phyloP scores from a whole-genome alignment of 2,888 invertebrate genomes.

The Trachelus tabidus region DNA sequence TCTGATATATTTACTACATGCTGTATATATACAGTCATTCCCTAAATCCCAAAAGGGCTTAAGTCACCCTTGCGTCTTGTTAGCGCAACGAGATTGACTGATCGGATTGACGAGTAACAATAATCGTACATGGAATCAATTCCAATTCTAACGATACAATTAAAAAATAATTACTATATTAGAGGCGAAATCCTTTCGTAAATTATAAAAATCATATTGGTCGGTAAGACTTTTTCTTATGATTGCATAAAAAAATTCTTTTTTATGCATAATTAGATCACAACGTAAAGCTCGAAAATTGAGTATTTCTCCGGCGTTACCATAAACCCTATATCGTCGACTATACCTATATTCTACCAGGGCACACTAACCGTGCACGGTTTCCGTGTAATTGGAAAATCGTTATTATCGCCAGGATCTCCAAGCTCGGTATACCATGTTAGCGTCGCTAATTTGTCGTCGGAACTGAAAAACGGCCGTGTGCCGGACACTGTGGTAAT shows the following conservation, averaged over 20 bases:
- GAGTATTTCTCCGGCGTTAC: not conserved
- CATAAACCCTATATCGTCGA: not conserved
- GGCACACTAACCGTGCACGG: constrained; percentile 10
- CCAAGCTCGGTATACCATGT: constrained; percentile 25
- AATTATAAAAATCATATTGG: no score
- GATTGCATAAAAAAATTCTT: not conserved
- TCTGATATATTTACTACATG: not conserved
- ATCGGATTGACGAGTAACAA: not conserved
- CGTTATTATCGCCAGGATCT: constrained; percentile 60
- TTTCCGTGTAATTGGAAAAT: constrained; percentile 63
- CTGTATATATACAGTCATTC: not conserved
- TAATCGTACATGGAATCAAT: not conserved
- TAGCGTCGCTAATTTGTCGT: constrained; percentile 26
- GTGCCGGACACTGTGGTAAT: constrained; percentile 30
- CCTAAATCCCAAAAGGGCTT: constrained; percentile 8
- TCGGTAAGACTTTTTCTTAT: no score
- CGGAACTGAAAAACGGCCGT: constrained; percentile 20
- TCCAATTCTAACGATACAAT: not conserved
- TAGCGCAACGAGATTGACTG: not conserved
- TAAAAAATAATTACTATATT: not conserved
- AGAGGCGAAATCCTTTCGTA: no score
- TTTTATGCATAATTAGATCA: not conserved
- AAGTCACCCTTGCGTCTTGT: constrained; percentile 4
- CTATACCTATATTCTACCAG: not conserved
- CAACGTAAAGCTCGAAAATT: not conserved